These are phyloP conservation scores for Hemibagrus guttatus DNA, from an alignment of 2,797 vertebrate genomes.

Conservation along the genomic window DNA sequence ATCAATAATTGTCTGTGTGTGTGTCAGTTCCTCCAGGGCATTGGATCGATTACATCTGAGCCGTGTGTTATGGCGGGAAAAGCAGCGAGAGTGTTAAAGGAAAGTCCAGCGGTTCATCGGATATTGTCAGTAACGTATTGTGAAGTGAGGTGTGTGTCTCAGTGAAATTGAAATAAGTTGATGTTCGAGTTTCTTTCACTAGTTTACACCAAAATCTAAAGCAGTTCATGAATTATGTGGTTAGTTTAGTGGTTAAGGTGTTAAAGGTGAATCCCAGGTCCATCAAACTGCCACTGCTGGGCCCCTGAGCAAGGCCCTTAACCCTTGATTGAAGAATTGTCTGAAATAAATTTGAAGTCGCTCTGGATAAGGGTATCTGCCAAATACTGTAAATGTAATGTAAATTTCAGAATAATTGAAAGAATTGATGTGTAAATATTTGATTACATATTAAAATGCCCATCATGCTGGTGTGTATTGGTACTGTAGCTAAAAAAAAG, in stretches of 20 bases:
- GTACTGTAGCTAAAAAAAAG: background rate
- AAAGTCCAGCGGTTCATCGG: background rate
- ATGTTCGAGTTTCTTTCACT: background rate
- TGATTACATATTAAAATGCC: background rate
- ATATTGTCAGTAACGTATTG: background rate
- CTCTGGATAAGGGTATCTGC: no score
- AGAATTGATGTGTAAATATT: background rate
- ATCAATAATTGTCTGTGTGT: conserved; percentile 32
- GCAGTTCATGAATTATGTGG: background rate
- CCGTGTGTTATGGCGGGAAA: conserved; percentile 8
- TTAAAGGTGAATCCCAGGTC: no score
- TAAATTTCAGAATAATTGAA: no score
- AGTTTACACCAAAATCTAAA: background rate
- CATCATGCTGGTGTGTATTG: background rate
- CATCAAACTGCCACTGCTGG: no score
- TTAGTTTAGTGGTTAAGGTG: no score
- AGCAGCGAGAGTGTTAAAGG: conserved; percentile 2
- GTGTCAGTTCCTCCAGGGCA: conserved; percentile 21
- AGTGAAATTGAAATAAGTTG: background rate
- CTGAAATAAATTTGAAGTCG: no score
- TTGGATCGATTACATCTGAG: conserved; percentile 7
- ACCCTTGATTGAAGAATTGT: no score
- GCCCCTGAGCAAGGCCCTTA: no score
- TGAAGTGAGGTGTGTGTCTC: background rate
- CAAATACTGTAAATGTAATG: no score